These are phyloP conservation scores for Phocides pigmalion DNA, from an alignment of 1,140 invertebrate species.

Conservation along the genomic window DNA sequence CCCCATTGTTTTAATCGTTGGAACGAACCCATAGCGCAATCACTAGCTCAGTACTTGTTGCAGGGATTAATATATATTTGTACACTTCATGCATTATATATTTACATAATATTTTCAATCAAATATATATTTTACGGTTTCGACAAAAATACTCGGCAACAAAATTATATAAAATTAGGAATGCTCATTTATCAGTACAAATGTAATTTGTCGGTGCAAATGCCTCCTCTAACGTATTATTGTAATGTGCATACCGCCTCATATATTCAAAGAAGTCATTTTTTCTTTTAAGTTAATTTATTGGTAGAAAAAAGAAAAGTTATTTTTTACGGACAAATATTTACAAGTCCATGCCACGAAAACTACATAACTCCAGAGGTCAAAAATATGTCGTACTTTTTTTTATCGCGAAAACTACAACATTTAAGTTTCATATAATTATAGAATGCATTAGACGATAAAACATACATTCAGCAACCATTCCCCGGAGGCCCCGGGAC, in stretches of 20 bases:
- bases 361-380: background rate
- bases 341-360: background rate
- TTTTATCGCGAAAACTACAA: background rate
- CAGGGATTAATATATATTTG: too few species aligned
- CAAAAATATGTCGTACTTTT: background rate
- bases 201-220: too few species aligned
- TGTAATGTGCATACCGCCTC: too few species aligned
- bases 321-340: too few species aligned
- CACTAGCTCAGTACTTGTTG: too few species aligned
- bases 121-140: background rate
- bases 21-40: background rate
- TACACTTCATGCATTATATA: background rate
- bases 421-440: slow-evolving; percentile 11
- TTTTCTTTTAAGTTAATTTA: too few species aligned
- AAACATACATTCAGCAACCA: slow-evolving; percentile 3
- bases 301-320: too few species aligned
- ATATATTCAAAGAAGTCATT: too few species aligned
- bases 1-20: background rate
- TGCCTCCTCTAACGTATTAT: too few species aligned
- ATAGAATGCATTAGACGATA: slow-evolving; percentile 15
- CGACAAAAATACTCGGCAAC: too few species aligned
- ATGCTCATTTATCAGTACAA: too few species aligned
- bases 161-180: too few species aligned
- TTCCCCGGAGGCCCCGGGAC: slow-evolving; percentile 10
- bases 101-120: background rate